Conservation (phyloP, 2,113 vertebrate genomes). For the Otus sunia region DNA sequence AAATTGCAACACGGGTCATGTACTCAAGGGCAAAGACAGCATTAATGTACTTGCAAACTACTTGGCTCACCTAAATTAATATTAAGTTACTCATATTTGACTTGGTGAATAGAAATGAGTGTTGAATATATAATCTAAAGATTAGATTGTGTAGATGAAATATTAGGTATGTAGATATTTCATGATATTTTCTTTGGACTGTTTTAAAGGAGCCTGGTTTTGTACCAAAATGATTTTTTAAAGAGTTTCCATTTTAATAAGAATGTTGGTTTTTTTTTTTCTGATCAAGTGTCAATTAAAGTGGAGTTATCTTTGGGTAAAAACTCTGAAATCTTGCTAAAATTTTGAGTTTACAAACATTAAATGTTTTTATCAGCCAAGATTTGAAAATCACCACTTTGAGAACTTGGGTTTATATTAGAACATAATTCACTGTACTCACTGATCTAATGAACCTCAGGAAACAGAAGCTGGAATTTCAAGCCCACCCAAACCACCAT, state of each 20-base stretch:
- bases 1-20: background rate
- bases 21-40: background rate
- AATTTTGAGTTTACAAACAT: background rate
- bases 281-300: background rate
- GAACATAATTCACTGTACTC: background rate
- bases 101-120: background rate
- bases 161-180: background rate
- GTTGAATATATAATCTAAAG: background rate
- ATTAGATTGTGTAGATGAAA: background rate
- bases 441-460: background rate
- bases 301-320: background rate
- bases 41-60: background rate
- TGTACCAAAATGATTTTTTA: fast-evolving
- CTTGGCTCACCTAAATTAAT: background rate
- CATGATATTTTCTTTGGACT: background rate
- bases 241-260: background rate
- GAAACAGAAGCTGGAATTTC: background rate
- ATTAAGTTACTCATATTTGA: background rate
- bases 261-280: background rate
- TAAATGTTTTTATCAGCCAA: background rate
- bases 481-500: background rate
- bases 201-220: background rate
- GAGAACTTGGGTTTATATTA: background rate
- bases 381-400: background rate
- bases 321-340: background rate